These are phyloP conservation scores for Cantharis rufa DNA, from an alignment of 2,888 invertebrate genomes.

Conservation along the genomic window DNA sequence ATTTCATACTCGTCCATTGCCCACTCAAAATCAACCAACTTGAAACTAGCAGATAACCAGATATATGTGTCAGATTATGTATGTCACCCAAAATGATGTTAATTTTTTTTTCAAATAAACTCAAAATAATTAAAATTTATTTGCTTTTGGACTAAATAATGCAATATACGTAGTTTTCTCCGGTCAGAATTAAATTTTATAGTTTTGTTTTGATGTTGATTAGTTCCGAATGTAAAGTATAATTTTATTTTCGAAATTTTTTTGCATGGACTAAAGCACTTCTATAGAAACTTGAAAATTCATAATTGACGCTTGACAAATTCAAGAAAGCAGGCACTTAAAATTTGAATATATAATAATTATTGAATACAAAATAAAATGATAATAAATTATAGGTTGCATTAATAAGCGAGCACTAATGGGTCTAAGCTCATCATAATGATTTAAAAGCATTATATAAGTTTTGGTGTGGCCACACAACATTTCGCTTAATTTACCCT, in stretches of 20 bases:
- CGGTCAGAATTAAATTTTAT: not conserved
- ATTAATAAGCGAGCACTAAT: not conserved
- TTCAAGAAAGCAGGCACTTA: not conserved
- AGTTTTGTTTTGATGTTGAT: not conserved
- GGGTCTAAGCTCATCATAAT: not conserved
- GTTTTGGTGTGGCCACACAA: constrained; percentile 1
- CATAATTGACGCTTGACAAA: not conserved
- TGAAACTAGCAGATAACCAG: constrained; percentile 27
- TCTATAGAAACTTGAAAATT: not conserved
- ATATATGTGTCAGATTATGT: not conserved
- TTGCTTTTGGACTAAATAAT: not conserved
- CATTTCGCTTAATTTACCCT: constrained; percentile 1
- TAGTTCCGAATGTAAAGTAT: not conserved
- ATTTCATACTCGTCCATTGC: constrained; percentile 15
- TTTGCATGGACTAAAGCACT: not conserved
- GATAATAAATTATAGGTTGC: not conserved
- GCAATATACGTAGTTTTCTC: not conserved
- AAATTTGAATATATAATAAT: not conserved
- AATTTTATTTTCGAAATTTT: not conserved
- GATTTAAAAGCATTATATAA: not conserved
- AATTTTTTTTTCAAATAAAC: not conserved
- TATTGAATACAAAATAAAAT: not conserved
- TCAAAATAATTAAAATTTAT: not conserved
- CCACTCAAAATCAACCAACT: constrained; percentile 32
- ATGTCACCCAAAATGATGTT: not conserved